phyloP scores from a whole-genome alignment of 2,113 vertebrate species.

The Regulus satrapa region DNA sequence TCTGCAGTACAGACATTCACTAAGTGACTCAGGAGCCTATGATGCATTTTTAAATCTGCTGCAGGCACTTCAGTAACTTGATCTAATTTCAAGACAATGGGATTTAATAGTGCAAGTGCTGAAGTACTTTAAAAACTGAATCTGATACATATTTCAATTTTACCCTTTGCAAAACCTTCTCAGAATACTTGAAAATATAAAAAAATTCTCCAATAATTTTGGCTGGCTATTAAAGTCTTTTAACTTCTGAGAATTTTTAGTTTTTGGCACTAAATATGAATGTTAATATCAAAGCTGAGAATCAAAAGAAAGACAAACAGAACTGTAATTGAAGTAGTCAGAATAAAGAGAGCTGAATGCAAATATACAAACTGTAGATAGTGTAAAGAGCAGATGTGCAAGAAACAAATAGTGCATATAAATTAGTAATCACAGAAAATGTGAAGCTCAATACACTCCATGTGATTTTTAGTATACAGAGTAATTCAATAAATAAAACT shows the following conservation, averaged over 20 bases:
- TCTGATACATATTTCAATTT: background rate
- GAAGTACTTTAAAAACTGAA: background rate
- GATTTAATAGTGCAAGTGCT: background rate
- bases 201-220: background rate
- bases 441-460: background rate
- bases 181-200: background rate
- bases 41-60: background rate
- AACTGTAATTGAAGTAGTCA: background rate
- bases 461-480: background rate
- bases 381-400: background rate
- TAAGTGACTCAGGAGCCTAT: background rate
- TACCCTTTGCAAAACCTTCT: background rate
- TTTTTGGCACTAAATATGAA: background rate
- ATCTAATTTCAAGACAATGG: conserved; percentile 13
- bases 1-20: background rate
- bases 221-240: background rate
- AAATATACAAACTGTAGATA: background rate
- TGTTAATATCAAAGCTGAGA: background rate
- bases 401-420: background rate
- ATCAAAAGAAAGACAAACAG: background rate
- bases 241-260: background rate
- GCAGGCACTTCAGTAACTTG: background rate
- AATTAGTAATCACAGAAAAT: background rate
- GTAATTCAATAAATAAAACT: background rate
- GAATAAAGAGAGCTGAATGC: background rate